A percentile compares a stretch with the other conserved stretches of the same genome.
Conservation (phyloP, 1,140 invertebrate genomes). For the Micrasema longulum region DNA sequence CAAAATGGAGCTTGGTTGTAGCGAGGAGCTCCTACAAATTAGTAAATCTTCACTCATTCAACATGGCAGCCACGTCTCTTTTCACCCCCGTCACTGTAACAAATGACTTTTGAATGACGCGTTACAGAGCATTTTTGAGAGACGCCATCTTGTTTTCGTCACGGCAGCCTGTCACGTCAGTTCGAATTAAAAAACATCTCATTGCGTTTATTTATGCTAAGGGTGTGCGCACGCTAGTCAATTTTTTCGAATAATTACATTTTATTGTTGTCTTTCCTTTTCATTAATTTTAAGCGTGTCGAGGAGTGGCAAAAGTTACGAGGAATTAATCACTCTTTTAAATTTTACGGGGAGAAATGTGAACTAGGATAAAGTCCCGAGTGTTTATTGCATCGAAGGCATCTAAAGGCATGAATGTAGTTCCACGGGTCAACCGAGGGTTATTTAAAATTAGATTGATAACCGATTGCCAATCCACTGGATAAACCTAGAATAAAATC, state of each 20-base stretch:
- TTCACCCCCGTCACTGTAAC: slow-evolving; percentile 13
- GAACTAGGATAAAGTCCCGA: too few relatives aligned
- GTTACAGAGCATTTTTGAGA: slow-evolving; percentile 24
- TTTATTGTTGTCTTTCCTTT: slow-evolving; percentile 10
- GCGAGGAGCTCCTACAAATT: slow-evolving; percentile 7
- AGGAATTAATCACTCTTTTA: slow-evolving; percentile 7
- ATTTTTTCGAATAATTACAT: slow-evolving; percentile 21
- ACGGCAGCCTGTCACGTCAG: slow-evolving; percentile 30
- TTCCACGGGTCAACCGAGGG: too few relatives aligned
- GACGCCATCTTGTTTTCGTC: slow-evolving; percentile 36
- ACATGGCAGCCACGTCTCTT: slow-evolving; percentile 12
- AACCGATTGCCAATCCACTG: too few relatives aligned
- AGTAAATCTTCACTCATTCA: slow-evolving; percentile 10
- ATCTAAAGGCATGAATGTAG: too few relatives aligned
- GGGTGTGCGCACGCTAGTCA: slow-evolving; percentile 6
- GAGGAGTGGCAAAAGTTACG: neutral
- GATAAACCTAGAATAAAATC: too few relatives aligned
- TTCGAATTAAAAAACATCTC: slow-evolving; percentile 31
- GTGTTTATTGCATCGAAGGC: too few relatives aligned
- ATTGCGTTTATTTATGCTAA: slow-evolving; percentile 12
- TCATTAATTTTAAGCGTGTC: slow-evolving; percentile 19
- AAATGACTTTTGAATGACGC: slow-evolving; percentile 30
- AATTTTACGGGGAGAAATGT: neutral
- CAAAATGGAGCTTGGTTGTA: neutral
- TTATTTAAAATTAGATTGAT: too few relatives aligned